Evolutionary conservation across 2,113 vertebrate species (phyloP).

Genomic region (Hirundichthys speculiger): DNA sequence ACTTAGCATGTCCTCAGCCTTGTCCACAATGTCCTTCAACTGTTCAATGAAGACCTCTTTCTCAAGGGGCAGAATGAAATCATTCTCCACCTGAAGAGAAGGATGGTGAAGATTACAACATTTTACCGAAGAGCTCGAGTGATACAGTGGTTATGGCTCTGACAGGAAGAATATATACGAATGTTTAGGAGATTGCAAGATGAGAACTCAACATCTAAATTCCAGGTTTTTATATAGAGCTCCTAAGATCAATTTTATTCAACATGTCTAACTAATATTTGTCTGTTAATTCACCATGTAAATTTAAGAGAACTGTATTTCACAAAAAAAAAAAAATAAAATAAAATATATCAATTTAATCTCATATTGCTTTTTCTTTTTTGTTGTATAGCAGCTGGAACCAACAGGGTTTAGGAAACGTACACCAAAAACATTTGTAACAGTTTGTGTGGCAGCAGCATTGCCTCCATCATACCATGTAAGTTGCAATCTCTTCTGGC

Average conservation of each 20-base stretch:
- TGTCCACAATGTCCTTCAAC: conserved; percentile 98
- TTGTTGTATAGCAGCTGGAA: conserved; percentile 68
- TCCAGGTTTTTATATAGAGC: background rate
- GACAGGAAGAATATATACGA: background rate
- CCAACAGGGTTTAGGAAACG: conserved; percentile 16
- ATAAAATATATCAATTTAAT: too few relatives aligned
- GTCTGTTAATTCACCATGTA: too few relatives aligned
- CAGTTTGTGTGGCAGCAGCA: background rate
- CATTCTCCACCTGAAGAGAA: conserved; percentile 89
- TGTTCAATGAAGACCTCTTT: conserved; percentile 97
- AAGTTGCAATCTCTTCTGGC: conserved; percentile 95
- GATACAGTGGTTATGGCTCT: background rate
- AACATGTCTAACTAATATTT: too few relatives aligned
- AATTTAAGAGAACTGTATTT: too few relatives aligned
- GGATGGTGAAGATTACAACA: background rate
- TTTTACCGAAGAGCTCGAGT: background rate
- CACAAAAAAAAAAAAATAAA: too few relatives aligned
- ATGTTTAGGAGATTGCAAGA: background rate
- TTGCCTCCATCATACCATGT: conserved; percentile 86
- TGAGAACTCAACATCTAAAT: background rate
- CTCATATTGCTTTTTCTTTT: background rate
- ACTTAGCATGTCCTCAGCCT: conserved; percentile 96
- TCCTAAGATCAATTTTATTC: background rate
- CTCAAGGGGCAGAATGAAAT: conserved; percentile 93
- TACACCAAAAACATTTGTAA: conserved; percentile 11